Evolutionary conservation across 1,140 invertebrate species (phyloP).

Genomic region (Heliconius hermathena): DNA sequence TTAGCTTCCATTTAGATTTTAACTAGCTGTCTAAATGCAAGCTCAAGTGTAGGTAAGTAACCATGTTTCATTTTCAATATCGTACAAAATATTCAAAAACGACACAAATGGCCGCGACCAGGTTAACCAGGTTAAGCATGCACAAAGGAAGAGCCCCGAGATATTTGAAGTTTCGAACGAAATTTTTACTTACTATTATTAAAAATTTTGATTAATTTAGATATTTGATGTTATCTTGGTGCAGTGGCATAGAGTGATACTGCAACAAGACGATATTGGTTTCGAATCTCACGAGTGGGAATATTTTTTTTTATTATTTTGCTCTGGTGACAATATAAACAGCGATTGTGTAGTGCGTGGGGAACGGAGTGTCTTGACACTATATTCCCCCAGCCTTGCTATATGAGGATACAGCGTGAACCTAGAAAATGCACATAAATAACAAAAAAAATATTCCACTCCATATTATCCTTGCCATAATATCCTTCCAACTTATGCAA

Average conservation of each 20-base stretch:
- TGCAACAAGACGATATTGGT: too few relatives aligned
- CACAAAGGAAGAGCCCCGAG: neutral
- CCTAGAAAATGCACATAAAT: neutral
- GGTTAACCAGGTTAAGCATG: neutral
- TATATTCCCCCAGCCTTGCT: too few relatives aligned
- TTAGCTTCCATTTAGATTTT: neutral
- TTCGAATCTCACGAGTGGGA: too few relatives aligned
- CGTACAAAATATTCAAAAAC: constrained; percentile 1
- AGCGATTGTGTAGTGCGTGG: too few relatives aligned
- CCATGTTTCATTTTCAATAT: constrained; percentile 3
- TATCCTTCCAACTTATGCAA: constrained; percentile 51
- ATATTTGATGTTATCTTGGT: too few relatives aligned
- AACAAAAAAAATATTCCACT: neutral
- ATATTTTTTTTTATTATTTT: too few relatives aligned
- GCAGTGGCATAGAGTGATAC: too few relatives aligned
- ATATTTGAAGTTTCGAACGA: neutral
- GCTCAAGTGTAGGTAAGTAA: neutral
- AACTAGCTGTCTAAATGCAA: neutral
- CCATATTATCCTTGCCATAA: neutral
- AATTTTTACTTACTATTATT: neutral
- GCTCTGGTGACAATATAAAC: too few relatives aligned
- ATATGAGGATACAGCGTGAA: too few relatives aligned
- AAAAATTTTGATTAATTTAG: neutral
- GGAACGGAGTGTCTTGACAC: too few relatives aligned
- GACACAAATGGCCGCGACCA: neutral